Base-by-base conservation (phyloP, 1,140 invertebrate species). In the Trichonephila clavata region DNA sequence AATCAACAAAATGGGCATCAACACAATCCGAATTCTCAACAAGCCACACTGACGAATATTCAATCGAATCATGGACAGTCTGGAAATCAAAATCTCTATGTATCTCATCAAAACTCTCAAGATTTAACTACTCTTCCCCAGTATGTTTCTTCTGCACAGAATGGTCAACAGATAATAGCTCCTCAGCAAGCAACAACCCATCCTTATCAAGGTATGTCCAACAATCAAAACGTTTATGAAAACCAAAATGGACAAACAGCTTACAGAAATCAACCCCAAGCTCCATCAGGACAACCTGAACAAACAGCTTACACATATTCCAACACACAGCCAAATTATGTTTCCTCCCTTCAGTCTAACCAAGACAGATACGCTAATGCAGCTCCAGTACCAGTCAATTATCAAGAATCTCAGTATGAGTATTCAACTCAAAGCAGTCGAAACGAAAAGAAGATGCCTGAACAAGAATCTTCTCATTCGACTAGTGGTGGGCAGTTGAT, bases 401-500 rank as follows among this genome's bases (percentile, higher is more conserved):
- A 77, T 39, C 88, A 90, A 32, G 21, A 8, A 59, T 50, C 43
- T 24, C 65, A 77, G 14, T 90, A 80, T 39, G 57, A 61, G 16
- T 90, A 80, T 57, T 21, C 50, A 2, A 18, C 71, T 27, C 68
- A 90, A 80, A 39, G 18, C 16, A 27, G 32, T 18, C 61, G n/a
- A 4, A 27, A 20, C 18, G 71, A 77, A 16, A 39, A 14, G 27
- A 77, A 77, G 14, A 4, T 77, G 27, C 14, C 27, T 32, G 27
- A 89, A 13, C 89, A 81, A 90, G 89, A 90, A 81, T 20, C 68
- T 68, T 16, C 14, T 21, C 21, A 84, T 80, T 10, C 65, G 13
- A 39, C 20, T 13, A 24, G 32, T 43, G 71, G 43, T 24, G 80
- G 90, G 21, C 61, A 92, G 14, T 10, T 92, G 1, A 71, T 92